Evolutionary conservation across 2,888 invertebrate species (phyloP).

Genomic region (Linnaemya tessellans): DNA sequence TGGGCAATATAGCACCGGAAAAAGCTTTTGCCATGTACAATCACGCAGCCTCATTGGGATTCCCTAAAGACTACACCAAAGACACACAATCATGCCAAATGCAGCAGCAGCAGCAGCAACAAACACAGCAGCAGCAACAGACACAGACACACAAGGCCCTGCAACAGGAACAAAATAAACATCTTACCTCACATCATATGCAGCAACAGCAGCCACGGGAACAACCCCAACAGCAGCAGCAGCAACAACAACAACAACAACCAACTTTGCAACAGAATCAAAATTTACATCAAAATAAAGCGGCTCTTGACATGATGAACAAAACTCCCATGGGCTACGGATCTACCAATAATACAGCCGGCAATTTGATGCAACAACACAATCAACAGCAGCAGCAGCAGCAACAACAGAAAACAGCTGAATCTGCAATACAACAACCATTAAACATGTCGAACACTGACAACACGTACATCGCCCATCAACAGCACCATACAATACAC

Average conservation of each 20-base stretch:
- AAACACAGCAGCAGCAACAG: slow-evolving; percentile 70
- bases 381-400: slow-evolving; percentile 70
- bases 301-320: slow-evolving; percentile 66
- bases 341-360: slow-evolving; percentile 51
- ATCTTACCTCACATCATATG: slow-evolving; percentile 69
- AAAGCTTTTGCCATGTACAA: slow-evolving; percentile 83
- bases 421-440: slow-evolving; percentile 66
- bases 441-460: slow-evolving; percentile 75
- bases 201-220: slow-evolving; percentile 73
- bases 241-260: slow-evolving; percentile 64
- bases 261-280: slow-evolving; percentile 74
- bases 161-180: slow-evolving; percentile 73
- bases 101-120: slow-evolving; percentile 74
- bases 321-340: slow-evolving; percentile 61
- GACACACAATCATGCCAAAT: slow-evolving; percentile 76
- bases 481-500: slow-evolving; percentile 73
- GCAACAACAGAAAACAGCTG: slow-evolving; percentile 56
- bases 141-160: slow-evolving; percentile 55
- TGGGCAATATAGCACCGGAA: slow-evolving; percentile 81
- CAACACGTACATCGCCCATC: slow-evolving; percentile 75
- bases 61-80: slow-evolving; percentile 81
- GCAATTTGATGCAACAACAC: slow-evolving; percentile 65
- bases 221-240: too few species aligned
- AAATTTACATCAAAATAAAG: slow-evolving; percentile 70
- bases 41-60: slow-evolving; percentile 82